These are phyloP conservation scores for Cyphomyrmex costatus DNA, from an alignment of 1,140 invertebrate genomes.

Conservation along the genomic window DNA sequence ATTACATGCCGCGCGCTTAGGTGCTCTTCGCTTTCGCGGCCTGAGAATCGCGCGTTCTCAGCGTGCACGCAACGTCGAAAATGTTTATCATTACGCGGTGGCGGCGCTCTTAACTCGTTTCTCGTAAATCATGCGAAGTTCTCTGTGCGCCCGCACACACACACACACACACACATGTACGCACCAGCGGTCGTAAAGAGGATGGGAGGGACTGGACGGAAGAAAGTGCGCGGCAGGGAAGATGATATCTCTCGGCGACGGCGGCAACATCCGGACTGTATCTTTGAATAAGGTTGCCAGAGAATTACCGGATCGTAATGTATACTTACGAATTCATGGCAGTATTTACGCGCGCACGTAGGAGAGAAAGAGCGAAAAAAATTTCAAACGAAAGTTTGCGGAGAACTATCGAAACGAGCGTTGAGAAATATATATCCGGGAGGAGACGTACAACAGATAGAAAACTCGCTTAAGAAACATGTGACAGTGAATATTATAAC, in stretches of 20 bases:
- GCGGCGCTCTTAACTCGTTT: conserved; percentile 68
- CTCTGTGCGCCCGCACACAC: neutral
- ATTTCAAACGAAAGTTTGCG: conserved; percentile 10
- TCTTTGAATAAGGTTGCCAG: conserved; percentile 40
- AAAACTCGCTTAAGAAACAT: conserved; percentile 31
- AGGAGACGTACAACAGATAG: neutral
- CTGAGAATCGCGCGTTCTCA: conserved; percentile 39
- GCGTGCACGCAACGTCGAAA: conserved; percentile 61
- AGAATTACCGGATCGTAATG: conserved; percentile 53
- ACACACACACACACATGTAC: neutral
- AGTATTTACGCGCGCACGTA: conserved; percentile 17
- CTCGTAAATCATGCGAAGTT: conserved; percentile 65
- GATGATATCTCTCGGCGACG: conserved; percentile 69
- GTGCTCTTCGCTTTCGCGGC: conserved; percentile 7
- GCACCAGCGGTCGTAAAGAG: conserved; percentile 27
- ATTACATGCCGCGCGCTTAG: conserved; percentile 59
- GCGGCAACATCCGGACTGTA: conserved; percentile 40
- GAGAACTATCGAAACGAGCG: conserved; percentile 19
- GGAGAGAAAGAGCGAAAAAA: neutral
- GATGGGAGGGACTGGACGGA: conserved; percentile 64
- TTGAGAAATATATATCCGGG: conserved; percentile 22
- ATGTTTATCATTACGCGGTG: conserved; percentile 71
- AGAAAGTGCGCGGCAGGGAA: conserved; percentile 57
- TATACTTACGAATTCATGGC: conserved; percentile 43
- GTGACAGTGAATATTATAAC: conserved; percentile 46